Evolutionary conservation across 2,888 invertebrate species (phyloP).

Genomic region (Heliconius ismenius): DNA sequence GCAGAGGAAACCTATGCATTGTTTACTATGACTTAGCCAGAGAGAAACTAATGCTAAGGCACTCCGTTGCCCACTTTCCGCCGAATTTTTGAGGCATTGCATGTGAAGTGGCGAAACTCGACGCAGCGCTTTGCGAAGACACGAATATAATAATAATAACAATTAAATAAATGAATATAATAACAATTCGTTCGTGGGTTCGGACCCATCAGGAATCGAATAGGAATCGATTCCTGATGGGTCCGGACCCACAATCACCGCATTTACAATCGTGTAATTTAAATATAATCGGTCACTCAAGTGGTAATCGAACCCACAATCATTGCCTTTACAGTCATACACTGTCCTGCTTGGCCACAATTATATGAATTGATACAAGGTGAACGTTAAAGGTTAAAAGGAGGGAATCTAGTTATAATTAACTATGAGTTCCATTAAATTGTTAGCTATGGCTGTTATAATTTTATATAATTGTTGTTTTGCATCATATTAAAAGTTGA

Average conservation of each 20-base stretch:
- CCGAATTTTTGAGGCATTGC: neutral
- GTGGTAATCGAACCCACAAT: neutral
- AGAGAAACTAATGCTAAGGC: too few relatives aligned
- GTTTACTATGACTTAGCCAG: neutral
- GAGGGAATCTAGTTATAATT: conserved; percentile 16
- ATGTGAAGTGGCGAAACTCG: neutral
- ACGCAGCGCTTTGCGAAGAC: neutral
- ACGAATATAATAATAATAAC: too few relatives aligned
- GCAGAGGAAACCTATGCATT: neutral
- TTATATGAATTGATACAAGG: conserved; percentile 36
- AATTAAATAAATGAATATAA: too few relatives aligned
- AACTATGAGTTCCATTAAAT: neutral
- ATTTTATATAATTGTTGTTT: neutral
- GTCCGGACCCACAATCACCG: too few relatives aligned
- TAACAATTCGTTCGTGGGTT: too few relatives aligned
- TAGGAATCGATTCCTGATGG: too few relatives aligned
- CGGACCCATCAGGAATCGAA: too few relatives aligned
- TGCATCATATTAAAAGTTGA: neutral
- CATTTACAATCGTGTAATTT: neutral
- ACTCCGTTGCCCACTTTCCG: neutral
- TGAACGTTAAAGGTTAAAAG: conserved; percentile 39
- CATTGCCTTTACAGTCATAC: neutral
- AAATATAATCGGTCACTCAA: neutral
- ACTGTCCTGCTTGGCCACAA: neutral
- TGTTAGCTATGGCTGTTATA: neutral